phyloP scores from a whole-genome alignment of 2,797 vertebrate genomes.

The Hozukius guyotensis region DNA sequence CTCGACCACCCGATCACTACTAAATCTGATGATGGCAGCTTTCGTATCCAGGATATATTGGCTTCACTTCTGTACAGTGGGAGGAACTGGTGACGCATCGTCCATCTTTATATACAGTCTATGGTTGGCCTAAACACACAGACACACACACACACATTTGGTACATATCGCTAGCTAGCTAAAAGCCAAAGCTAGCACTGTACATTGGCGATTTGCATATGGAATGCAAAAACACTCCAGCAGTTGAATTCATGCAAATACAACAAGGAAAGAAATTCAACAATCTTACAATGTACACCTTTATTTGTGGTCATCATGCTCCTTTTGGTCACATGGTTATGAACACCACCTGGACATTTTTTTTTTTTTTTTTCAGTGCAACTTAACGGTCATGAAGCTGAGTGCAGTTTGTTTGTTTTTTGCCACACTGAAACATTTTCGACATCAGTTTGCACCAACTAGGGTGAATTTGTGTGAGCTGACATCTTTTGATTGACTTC shows the following conservation, averaged over 20 bases:
- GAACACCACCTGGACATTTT: not conserved
- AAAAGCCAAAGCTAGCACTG: not conserved
- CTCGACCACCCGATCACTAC: too few relatives aligned
- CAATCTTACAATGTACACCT: not conserved
- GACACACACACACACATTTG: not conserved
- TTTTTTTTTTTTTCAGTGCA: not conserved
- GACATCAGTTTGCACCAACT: not conserved
- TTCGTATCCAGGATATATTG: too few relatives aligned
- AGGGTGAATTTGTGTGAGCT: not conserved
- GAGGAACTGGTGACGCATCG: too few relatives aligned
- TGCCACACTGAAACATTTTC: not conserved
- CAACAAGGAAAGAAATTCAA: not conserved
- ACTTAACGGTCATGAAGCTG: not conserved
- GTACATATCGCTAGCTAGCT: not conserved
- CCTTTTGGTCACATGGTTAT: not conserved
- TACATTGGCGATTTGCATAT: not conserved
- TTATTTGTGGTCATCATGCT: not conserved
- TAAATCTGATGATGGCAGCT: too few relatives aligned
- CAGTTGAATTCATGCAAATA: not conserved
- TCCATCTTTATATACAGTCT: too few relatives aligned
- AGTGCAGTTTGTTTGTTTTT: not conserved
- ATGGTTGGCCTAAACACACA: not conserved
- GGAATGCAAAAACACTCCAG: not conserved
- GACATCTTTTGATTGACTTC: not conserved
- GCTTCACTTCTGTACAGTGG: too few relatives aligned